Evolutionary conservation across 2,888 invertebrate species (phyloP), one percentile per base, ranked within the genome.

Genomic region (Anthophora plumipes): DNA sequence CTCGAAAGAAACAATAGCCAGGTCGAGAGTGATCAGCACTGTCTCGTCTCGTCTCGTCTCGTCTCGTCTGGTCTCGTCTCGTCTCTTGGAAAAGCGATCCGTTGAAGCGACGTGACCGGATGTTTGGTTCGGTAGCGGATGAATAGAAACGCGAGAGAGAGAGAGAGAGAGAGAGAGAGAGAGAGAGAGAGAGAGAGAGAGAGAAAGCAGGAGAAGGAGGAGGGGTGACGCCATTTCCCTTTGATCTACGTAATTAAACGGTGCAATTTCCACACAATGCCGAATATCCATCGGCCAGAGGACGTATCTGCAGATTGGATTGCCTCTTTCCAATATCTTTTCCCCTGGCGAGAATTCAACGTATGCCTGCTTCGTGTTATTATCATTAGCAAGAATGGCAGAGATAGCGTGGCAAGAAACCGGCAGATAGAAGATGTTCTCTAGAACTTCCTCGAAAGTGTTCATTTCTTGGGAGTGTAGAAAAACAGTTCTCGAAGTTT

Each of bases 241-340:
- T 87, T 87, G 87, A 87, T 87, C 87, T 82, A 71, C 70, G 85
- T 84, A 87, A 86, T 87, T 85, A 87, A 87, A 84, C 84, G 83
- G 74, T 72, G 67, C 77, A 80, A 82, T 84, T 88, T 85, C 82
- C 39, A 70, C 61, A 82, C 79, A 84, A 85, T 85, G 67, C 50
- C 64, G 68, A 37, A 66, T 59, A 76, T 70, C 60, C 72, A 68
- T 54, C 12, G 41, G 20, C 8, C 31, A 31, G 46, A 12, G 37
- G 12, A 41, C 22, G 43, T 54, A 52, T 55, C 61, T 52, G 39
- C 14, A 17, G 61, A 61, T 54, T 75, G 66, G 61, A 75, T 75
- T 61, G 61, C 46, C 60, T 54, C 54, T 46, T 39, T 37, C 0
- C 37, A 14, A 75, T 43, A 20, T 50, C 52, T 64, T 14, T 41